Base-by-base conservation (phyloP, 2,113 vertebrate genomes). In the Mirza zaza region DNA sequence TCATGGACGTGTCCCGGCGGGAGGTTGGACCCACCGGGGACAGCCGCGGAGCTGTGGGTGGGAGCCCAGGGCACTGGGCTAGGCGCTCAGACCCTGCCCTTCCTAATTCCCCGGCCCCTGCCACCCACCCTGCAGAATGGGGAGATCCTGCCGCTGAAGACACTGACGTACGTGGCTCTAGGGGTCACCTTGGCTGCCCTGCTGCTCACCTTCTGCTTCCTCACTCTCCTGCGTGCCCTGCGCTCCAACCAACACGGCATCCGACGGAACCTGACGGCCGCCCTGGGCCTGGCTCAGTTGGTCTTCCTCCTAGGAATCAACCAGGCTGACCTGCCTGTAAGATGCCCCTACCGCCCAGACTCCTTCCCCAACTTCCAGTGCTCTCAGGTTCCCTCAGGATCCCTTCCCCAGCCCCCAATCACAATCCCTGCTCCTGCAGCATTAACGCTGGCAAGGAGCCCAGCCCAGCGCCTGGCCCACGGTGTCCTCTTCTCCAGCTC, bases 271-370 rank as follows among this genome's bases (percentile, higher is more conserved):
- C 98, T 99, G 1, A 98, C 99, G 1, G 97, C 98, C 0, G 99
- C 99, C 0, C 99, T 99, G 73, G 99, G 99, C 96, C 98, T 99
- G 81, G 99, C 99, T 0, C 98, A 99, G 98, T 99, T 99, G 61
- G 98, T 99, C 98, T 99, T 99, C 98, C 98, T 99, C 86, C 98
- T 99, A 48, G 99, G 99, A 93, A 99, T 99, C 98, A 99, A 99
- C 98, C 99, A 99, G 97, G 99, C 99, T 0, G 99, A 99, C 96
- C 99, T 99, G 92, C 99, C 99, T 91, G 99, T 99, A 98, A 98
- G 81, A 87, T 5, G 3, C 65, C 50, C n/a, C 61, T 42, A 15
- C 48, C 32, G 50, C 57, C 34, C 18, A 57, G 55, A 67, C 36
- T n/a, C 39, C 9, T 55, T 32, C 61, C 82, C 87, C 73, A 9